phyloP scores from a whole-genome alignment of 2,888 invertebrate species.

The Xanthorhoe spadicearia region DNA sequence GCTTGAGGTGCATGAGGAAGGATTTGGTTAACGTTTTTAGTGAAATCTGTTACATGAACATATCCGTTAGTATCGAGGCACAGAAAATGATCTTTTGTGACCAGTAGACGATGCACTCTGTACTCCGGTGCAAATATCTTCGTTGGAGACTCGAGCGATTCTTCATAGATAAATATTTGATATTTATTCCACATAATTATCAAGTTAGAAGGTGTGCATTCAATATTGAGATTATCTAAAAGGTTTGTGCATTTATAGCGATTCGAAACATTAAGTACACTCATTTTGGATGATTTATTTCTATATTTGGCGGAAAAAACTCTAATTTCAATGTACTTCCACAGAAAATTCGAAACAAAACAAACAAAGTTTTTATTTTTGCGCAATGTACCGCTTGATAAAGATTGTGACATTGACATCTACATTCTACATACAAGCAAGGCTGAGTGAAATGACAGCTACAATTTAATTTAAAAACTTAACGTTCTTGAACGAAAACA shows the following conservation, averaged over 20 bases:
- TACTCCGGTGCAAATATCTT: slow-evolving; percentile 61
- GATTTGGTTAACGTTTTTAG: slow-evolving; percentile 58
- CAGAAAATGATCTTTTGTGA: slow-evolving; percentile 60
- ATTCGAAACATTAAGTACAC: slow-evolving; percentile 48
- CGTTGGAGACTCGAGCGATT: slow-evolving; percentile 51
- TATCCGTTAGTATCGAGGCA: slow-evolving; percentile 64
- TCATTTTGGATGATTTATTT: slow-evolving; percentile 46
- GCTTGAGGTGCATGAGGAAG: slow-evolving; percentile 56
- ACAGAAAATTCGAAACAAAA: not conserved
- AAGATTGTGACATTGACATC: no score
- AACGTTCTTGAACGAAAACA: not conserved
- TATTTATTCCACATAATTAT: slow-evolving; percentile 71
- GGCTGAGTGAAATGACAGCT: no score
- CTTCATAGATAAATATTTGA: slow-evolving; percentile 70
- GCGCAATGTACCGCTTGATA: not conserved
- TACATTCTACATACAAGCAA: no score
- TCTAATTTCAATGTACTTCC: not conserved
- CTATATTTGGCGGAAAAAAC: slow-evolving; percentile 3
- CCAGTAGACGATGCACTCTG: slow-evolving; percentile 55
- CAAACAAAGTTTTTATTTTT: not conserved
- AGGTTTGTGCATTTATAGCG: slow-evolving; percentile 59
- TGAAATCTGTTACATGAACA: slow-evolving; percentile 60
- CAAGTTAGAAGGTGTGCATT: slow-evolving; percentile 53
- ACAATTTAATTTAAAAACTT: no score
- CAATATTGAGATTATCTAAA: slow-evolving; percentile 59